phyloP scores from a whole-genome alignment of 2,888 invertebrate species.

The Megastigmus dorsalis region DNA sequence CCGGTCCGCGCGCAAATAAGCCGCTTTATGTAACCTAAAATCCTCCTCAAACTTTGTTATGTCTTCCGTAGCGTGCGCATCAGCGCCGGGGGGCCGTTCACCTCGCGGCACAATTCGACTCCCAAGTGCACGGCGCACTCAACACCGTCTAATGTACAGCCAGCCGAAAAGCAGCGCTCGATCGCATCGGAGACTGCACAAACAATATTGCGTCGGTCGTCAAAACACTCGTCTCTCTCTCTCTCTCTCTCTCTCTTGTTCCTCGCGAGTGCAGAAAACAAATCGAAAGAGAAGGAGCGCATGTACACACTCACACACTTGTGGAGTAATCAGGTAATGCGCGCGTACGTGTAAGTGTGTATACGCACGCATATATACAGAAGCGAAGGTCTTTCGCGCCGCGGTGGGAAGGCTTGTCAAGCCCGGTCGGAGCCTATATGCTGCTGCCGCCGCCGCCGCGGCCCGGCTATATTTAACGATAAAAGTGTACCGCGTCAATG shows the following conservation, averaged over 20 bases:
- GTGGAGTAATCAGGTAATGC: too few relatives aligned
- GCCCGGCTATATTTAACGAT: constrained; percentile 66
- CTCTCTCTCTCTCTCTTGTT: too few relatives aligned
- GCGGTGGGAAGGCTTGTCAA: too few relatives aligned
- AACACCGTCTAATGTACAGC: background rate
- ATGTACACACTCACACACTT: background rate
- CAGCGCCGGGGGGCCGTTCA: background rate
- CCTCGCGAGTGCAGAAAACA: background rate
- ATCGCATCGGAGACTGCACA: too few relatives aligned
- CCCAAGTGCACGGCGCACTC: background rate
- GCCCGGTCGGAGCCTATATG: too few relatives aligned
- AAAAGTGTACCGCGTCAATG: constrained; percentile 74
- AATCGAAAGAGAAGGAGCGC: background rate
- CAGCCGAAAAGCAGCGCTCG: background rate
- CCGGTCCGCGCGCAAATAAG: too few relatives aligned
- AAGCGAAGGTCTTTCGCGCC: too few relatives aligned
- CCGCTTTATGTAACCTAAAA: too few relatives aligned
- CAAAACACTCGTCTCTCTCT: constrained; percentile 17
- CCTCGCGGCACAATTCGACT: background rate
- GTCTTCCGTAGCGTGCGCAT: background rate
- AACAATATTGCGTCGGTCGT: background rate
- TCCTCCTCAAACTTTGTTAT: too few relatives aligned
- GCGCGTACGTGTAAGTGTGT: background rate
- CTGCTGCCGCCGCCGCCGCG: constrained; percentile 32
- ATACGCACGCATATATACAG: constrained; percentile 6